Evolutionary conservation across 2,113 vertebrate species (phyloP).

Genomic region (Herpetotheres cachinnans): DNA sequence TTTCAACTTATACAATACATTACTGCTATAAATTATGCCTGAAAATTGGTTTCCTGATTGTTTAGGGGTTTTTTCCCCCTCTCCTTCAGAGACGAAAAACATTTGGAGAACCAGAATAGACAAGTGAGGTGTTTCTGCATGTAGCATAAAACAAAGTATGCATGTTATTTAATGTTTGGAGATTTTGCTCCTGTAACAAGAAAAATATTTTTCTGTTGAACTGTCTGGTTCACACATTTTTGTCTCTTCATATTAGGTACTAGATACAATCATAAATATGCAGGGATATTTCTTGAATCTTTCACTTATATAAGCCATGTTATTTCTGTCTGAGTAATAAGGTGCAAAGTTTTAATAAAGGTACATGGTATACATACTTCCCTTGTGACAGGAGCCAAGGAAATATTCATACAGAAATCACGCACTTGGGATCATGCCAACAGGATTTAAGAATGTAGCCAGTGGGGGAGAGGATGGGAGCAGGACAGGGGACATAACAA

Average conservation of each 20-base stretch:
- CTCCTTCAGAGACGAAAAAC: not conserved
- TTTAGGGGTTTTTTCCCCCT: fast-evolving
- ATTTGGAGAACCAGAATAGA: not conserved
- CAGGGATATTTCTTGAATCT: not conserved
- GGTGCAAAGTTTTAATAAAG: not conserved
- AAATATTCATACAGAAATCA: not conserved
- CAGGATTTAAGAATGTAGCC: not conserved
- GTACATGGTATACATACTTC: not conserved
- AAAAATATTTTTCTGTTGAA: not conserved
- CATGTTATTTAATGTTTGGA: not conserved
- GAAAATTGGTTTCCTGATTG: not conserved
- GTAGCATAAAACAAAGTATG: not conserved
- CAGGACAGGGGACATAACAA: not conserved
- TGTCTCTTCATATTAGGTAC: not conserved
- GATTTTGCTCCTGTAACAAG: not conserved
- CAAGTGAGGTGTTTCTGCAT: not conserved
- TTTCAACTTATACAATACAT: not conserved
- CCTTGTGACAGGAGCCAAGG: not conserved
- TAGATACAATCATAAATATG: not conserved
- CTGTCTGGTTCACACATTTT: not conserved
- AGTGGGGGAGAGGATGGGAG: too few relatives aligned
- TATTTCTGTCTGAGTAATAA: not conserved
- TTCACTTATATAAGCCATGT: not conserved
- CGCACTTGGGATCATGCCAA: not conserved
- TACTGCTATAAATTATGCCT: not conserved